Base-by-base conservation (phyloP, 2,797 vertebrate species). In the Spinus olivaceus region DNA sequence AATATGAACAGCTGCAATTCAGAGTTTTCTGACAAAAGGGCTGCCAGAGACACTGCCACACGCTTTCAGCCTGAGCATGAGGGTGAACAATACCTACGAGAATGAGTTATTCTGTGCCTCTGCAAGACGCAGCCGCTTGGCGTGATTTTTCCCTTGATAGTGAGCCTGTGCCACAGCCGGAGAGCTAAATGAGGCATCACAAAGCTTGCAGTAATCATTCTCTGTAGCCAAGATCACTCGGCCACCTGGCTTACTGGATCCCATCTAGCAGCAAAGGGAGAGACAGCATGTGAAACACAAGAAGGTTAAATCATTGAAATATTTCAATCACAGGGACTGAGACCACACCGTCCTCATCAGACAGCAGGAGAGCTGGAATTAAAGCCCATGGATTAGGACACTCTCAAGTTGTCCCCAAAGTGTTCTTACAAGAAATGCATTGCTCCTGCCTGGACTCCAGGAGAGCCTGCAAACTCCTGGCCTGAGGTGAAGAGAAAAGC, bases 181-280 rank as follows among this genome's bases (percentile, higher is more conserved):
- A 7, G 99, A 99, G 37, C 99, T 99, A 96, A 99, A 99, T 32
- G 99, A 99, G 90, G 99, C 99, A 2, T 99, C 99, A 15, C 99
- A 99, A 76, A 99, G 98, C 97, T 99, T 99, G 97, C 99, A 99
- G 98, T 99, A 99, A 97, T 99, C 99, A 8, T 99, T 99, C 97
- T 99, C 99, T 10, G 99, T 99, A 94, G 99, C 99, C 98, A 99
- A 97, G 97, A 99, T 99, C 97, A 99, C 99, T 83, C 99, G 97
- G 67, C 99, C 98, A 42, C 98, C 98, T 39, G 98, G 98, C 88
- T 99, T 99, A 76, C 98, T 98, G 90, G 98, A 94, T 86, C 98
- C 97, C 66, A 98, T 97, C 99, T 98, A 94, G 90, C 94, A 95
- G 70, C 54, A 97, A 94, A 91, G 88, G 90, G 94, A 91, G 91